Conservation (phyloP, 64 coral and sea anemone species). For the Montipora sp. region DNA sequence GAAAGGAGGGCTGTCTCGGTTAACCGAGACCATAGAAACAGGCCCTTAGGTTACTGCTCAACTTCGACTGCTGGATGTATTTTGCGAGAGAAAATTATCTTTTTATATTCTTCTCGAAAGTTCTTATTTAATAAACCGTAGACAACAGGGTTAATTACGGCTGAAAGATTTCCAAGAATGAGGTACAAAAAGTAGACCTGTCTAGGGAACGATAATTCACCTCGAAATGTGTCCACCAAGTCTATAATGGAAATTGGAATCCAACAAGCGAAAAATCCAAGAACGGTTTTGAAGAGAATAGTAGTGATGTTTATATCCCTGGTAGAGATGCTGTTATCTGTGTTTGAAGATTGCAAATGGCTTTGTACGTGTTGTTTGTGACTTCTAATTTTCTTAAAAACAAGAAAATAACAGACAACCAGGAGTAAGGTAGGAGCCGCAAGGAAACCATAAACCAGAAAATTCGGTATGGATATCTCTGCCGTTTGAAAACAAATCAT, state of each 20-base stretch:
- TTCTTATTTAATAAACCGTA: conserved; percentile 16
- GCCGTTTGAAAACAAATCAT: conserved; percentile 77
- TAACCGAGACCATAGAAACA: too few species aligned
- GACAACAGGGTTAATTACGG: not conserved
- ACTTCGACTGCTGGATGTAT: not conserved
- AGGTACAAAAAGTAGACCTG: conserved; percentile 28
- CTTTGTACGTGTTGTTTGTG: conserved; percentile 35
- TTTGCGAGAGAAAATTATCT: not conserved
- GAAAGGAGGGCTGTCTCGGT: too few species aligned
- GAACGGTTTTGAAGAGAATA: conserved; percentile 12
- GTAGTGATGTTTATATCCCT: conserved; percentile 18
- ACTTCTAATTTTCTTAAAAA: conserved; percentile 60
- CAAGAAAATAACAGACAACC: conserved; percentile 53
- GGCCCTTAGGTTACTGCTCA: too few species aligned
- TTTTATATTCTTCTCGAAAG: conserved; percentile 23
- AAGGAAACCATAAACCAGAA: conserved; percentile 61
- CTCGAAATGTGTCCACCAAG: conserved; percentile 35
- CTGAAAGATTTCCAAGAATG: conserved; percentile 33
- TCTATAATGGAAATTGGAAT: conserved; percentile 43
- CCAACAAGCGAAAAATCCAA: conserved; percentile 37
- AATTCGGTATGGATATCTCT: conserved; percentile 48
- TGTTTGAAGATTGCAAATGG: not conserved
- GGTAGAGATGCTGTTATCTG: not conserved
- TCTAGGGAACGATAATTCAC: conserved; percentile 15
- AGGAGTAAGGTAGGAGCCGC: conserved; percentile 5